These are phyloP conservation scores for Sebastes trivittatus DNA, from an alignment of 2,797 vertebrate genomes.

Conservation along the genomic window DNA sequence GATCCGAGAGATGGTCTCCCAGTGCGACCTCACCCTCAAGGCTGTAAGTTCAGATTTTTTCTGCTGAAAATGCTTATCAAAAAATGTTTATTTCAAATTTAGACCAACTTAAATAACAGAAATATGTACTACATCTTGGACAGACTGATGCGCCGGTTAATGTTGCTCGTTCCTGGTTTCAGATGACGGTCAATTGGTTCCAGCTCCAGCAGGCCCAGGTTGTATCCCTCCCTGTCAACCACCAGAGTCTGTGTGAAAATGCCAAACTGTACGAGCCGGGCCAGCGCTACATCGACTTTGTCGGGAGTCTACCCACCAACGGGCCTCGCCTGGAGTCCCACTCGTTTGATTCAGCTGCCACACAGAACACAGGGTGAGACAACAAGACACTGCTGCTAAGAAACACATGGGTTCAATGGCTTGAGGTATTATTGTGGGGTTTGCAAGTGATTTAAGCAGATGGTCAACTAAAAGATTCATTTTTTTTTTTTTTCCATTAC, in stretches of 20 bases:
- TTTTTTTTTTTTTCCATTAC: not conserved
- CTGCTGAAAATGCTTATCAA: not conserved
- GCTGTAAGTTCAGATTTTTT: slow-evolving; percentile 85
- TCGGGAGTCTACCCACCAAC: slow-evolving; percentile 86
- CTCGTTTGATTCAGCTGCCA: slow-evolving; percentile 64
- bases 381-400: not conserved
- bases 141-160: not conserved
- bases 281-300: slow-evolving; percentile 92
- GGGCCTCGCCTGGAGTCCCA: slow-evolving; percentile 72
- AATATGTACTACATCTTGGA: too few species aligned
- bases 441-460: not conserved
- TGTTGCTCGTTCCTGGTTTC: not conserved
- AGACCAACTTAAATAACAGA: too few species aligned
- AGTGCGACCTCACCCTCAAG: slow-evolving; percentile 97
- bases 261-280: slow-evolving; percentile 96
- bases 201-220: slow-evolving; percentile 95
- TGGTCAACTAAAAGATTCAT: not conserved
- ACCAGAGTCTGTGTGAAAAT: slow-evolving; percentile 92
- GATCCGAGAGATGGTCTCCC: slow-evolving; percentile 93
- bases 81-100: not conserved
- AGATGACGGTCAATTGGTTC: slow-evolving; percentile 98
- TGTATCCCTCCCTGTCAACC: slow-evolving; percentile 90
- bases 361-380: slow-evolving; percentile 75
- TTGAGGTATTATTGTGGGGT: not conserved
- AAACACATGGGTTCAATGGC: not conserved